Conservation (phyloP, 2,797 vertebrate species). For the Tokudaia tokunoshimensis region DNA sequence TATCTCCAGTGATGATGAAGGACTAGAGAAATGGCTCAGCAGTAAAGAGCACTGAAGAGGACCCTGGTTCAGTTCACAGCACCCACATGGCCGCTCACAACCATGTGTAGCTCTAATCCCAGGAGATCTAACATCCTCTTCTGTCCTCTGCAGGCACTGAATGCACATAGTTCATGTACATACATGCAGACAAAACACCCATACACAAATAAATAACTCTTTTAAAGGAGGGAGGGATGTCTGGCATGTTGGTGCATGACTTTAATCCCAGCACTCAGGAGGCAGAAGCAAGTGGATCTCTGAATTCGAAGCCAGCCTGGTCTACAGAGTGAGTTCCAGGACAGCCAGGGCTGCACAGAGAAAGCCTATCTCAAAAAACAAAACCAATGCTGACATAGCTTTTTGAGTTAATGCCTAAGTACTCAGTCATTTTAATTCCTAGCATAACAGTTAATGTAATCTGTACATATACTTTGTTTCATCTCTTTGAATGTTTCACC, state of each 20-base stretch:
- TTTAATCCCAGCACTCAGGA: background rate
- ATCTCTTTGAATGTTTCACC: background rate
- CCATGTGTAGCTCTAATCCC: background rate
- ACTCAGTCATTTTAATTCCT: constrained; percentile 38
- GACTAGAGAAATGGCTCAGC: background rate
- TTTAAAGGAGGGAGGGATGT: background rate
- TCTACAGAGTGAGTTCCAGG: background rate
- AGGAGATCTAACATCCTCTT: background rate
- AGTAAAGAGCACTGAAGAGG: background rate
- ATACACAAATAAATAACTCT: background rate
- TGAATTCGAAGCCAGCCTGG: background rate
- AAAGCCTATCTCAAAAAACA: background rate
- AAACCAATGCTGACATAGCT: background rate
- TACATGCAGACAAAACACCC: background rate
- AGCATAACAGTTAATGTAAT: constrained; percentile 15
- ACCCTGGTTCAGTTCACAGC: background rate
- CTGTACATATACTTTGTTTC: background rate
- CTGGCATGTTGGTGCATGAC: background rate
- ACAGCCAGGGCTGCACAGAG: background rate
- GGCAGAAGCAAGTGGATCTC: background rate
- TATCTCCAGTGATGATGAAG: background rate
- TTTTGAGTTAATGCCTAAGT: constrained; percentile 33
- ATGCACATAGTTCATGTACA: background rate
- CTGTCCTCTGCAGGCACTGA: background rate
- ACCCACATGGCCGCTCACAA: background rate